Base-by-base conservation (phyloP, 2,888 invertebrate species). In the Horisme vitalbata region DNA sequence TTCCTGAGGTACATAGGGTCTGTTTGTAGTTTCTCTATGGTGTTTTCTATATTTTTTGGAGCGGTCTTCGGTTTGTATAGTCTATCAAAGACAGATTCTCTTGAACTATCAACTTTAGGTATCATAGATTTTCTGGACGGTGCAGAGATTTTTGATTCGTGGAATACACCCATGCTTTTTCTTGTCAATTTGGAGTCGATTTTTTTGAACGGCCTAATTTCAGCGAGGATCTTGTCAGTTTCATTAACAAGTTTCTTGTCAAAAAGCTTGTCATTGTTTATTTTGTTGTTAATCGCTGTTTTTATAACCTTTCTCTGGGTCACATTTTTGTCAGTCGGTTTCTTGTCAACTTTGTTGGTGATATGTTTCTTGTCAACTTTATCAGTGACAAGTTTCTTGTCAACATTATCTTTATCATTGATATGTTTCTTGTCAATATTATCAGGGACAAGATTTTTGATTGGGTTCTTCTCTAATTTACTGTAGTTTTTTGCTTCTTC, bases 1-100 rank as follows among this genome's bases (percentile, higher is more conserved):
- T 80, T 80, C 28, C 76, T 75, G 2, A 79, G 57, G 32, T 73
- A 80, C n/a, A 65, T 66, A 0, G 76, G 72, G 45, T 85, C 77
- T 0, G 60, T 74, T 35, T 74, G 60, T 0, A 81, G 58, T 48
- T 78, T 83, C 0, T 65, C 56, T 0, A 70, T 65, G 0, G 78
- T 63, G 9, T 66, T 61, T 0, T 61, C 2, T 1, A 51, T 41
- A 20, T 59, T 59, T 11, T 68, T 77, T 4, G 57, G 48, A 0
- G 60, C 50, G 0, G 45, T 12, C 63, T 83, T 88, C 0, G 84
- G 83, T 52, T 86, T 83, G 44, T 85, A 87, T 0, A 87, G 55
- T 14, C 88, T 62, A 10, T 88, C 87, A 32, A 88, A 88, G 0
- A 87, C 87, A 0, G 85, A 79, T 56, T 79, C 71, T 10, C 64